Evolutionary conservation across 2,113 vertebrate species (phyloP).

Genomic region (Saiga tatarica): DNA sequence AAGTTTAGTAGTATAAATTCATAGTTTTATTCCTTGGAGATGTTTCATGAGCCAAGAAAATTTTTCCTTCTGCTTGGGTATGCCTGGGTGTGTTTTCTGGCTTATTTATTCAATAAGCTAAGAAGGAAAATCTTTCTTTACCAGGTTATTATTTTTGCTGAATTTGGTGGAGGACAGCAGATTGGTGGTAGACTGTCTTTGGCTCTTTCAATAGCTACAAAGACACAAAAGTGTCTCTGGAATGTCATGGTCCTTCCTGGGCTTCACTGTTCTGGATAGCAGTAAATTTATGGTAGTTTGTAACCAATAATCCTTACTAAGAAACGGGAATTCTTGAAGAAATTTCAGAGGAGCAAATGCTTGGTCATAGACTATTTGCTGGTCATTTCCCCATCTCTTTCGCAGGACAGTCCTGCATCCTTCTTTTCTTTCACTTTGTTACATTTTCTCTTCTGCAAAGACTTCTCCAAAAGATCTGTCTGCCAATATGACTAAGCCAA

Average conservation of each 20-base stretch:
- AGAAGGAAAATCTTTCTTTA: not conserved
- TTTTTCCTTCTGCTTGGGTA: not conserved
- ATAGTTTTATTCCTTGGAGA: not conserved
- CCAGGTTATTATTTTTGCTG: not conserved
- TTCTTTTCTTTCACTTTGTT: not conserved
- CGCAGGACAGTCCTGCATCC: not conserved
- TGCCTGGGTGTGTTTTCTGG: not conserved
- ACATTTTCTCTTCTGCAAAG: not conserved
- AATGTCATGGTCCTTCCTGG: not conserved
- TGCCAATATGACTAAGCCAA: not conserved
- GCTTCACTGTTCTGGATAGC: not conserved
- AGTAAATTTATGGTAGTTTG: not conserved
- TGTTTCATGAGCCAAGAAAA: not conserved
- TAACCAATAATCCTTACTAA: not conserved
- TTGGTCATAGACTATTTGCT: not conserved
- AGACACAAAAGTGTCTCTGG: not conserved
- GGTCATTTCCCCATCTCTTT: not conserved
- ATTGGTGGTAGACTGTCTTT: not conserved
- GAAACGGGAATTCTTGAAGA: not conserved
- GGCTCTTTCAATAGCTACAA: not conserved
- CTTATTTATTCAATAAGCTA: not conserved
- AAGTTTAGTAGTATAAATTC: not conserved
- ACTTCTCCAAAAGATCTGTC: not conserved
- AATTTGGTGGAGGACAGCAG: not conserved
- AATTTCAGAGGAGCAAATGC: not conserved